These are phyloP conservation scores for Myodes glareolus DNA, from an alignment of 2,113 vertebrate species.

Conservation along the genomic window DNA sequence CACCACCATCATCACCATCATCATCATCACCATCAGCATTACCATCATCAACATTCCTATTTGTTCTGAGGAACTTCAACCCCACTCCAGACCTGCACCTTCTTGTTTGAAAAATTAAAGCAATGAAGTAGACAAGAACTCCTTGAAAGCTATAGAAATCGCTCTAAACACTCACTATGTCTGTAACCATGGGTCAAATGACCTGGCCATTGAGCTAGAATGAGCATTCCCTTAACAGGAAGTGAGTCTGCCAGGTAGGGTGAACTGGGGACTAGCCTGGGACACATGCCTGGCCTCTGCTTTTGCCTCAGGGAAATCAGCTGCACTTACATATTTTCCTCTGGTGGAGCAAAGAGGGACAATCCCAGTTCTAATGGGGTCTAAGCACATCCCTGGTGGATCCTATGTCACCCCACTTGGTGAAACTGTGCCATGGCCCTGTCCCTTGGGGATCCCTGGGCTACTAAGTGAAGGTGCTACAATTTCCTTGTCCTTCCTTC, in stretches of 20 bases:
- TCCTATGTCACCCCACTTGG: not conserved
- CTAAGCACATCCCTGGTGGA: not conserved
- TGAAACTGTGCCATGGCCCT: not conserved
- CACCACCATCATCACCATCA: no score
- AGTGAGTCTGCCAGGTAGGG: not conserved
- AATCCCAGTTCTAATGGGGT: not conserved
- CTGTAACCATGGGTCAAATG: not conserved
- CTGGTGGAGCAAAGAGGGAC: not conserved
- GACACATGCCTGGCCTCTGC: not conserved
- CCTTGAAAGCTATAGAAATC: not conserved
- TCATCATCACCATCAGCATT: no score
- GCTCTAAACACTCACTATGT: not conserved
- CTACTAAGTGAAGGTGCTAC: not conserved
- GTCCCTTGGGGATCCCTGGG: not conserved
- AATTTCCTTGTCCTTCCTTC: not conserved
- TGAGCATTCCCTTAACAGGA: not conserved
- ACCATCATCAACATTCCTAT: not conserved
- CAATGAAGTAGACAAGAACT: not conserved
- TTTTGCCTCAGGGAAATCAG: not conserved
- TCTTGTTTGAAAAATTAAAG: constrained; percentile 4
- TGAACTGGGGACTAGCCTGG: not conserved
- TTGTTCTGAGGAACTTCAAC: not conserved
- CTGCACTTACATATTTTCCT: not conserved
- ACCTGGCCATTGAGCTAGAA: not conserved
- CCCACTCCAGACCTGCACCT: not conserved